Evolutionary conservation across 2,888 invertebrate species (phyloP), one percentile per base, ranked within the genome.

Genomic region (Microdon myrmicae): DNA sequence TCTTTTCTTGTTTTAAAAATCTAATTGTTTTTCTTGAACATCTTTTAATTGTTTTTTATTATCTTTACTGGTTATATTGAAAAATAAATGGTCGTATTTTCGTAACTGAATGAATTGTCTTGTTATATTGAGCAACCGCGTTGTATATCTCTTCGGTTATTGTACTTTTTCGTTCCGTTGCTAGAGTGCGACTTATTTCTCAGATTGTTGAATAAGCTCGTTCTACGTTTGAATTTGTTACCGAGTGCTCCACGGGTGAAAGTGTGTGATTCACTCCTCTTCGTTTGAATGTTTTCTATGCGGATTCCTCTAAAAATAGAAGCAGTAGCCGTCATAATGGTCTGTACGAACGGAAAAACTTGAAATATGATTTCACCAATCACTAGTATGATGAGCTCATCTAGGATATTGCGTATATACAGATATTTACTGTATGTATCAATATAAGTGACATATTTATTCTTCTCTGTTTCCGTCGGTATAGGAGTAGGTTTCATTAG

Each of bases 21-120:
- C n/a, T n/a, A n/a, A n/a, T n/a, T n/a, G n/a, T n/a, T n/a, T n/a
- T n/a, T n/a, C n/a, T n/a, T n/a, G n/a, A n/a, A n/a, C n/a, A n/a
- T n/a, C n/a, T n/a, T n/a, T n/a, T n/a, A n/a, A n/a, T n/a, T n/a
- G n/a, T n/a, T n/a, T n/a, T n/a, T n/a, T n/a, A n/a, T n/a, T n/a
- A n/a, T n/a, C n/a, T n/a, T n/a, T n/a, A n/a, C n/a, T n/a, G n/a
- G n/a, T n/a, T n/a, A n/a, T n/a, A n/a, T n/a, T n/a, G n/a, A n/a
- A n/a, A n/a, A n/a, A n/a, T n/a, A n/a, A n/a, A n/a, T n/a, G n/a
- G n/a, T 29, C 29, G 29, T 29, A 6, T 29, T 4, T 29, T 10
- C 10, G 29, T 29, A 12, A 29, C 29, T 29, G 29, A 7, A 29
- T 29, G 29, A n/a, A 29, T 29, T 29, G 29, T n/a, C 6, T 29